Evolutionary conservation across 2,797 vertebrate species (phyloP).

Genomic region (Centroberyx gerrardi): DNA sequence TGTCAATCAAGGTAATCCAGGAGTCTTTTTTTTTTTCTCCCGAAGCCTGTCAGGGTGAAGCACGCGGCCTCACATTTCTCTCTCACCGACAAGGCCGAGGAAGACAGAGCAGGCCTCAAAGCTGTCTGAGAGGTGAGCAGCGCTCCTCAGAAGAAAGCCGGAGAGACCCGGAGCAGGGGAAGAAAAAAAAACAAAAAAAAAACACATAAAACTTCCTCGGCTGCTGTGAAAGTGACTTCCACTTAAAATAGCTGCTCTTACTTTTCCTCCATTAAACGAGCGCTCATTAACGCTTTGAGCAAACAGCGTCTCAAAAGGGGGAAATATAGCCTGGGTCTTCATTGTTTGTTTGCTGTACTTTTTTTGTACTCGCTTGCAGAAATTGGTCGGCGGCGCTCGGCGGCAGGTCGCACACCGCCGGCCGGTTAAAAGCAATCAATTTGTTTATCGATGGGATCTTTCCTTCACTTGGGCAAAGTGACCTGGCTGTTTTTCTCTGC

Average conservation of each 20-base stretch:
- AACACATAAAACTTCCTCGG: slow-evolving; percentile 28
- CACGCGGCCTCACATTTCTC: slow-evolving; percentile 57
- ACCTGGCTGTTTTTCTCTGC: slow-evolving; percentile 42
- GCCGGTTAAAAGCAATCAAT: slow-evolving; percentile 61
- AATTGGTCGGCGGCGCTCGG: not conserved
- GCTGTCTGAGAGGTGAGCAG: slow-evolving; percentile 57
- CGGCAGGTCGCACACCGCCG: slow-evolving; percentile 14
- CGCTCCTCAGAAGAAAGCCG: slow-evolving; percentile 25
- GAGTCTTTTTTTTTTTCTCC: slow-evolving; percentile 62
- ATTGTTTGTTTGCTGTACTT: slow-evolving; percentile 31
- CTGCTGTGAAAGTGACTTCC: slow-evolving; percentile 18
- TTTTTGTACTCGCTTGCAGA: not conserved
- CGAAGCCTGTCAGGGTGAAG: slow-evolving; percentile 75
- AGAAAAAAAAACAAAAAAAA: slow-evolving; percentile 18
- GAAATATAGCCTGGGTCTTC: slow-evolving; percentile 10
- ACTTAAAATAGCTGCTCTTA: slow-evolving; percentile 18
- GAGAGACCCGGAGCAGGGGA: slow-evolving; percentile 8
- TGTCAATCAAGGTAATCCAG: slow-evolving; percentile 87
- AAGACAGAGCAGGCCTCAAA: slow-evolving; percentile 51
- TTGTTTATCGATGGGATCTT: slow-evolving; percentile 63
- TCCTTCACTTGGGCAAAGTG: slow-evolving; percentile 49
- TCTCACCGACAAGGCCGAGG: slow-evolving; percentile 56
- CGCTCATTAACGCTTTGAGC: slow-evolving; percentile 3
- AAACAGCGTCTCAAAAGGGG: not conserved
- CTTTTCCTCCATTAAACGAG: slow-evolving; percentile 23